Evolutionary conservation across 92 coral and sea anemone species (phyloP).

Genomic region (Bergia puertoricense): DNA sequence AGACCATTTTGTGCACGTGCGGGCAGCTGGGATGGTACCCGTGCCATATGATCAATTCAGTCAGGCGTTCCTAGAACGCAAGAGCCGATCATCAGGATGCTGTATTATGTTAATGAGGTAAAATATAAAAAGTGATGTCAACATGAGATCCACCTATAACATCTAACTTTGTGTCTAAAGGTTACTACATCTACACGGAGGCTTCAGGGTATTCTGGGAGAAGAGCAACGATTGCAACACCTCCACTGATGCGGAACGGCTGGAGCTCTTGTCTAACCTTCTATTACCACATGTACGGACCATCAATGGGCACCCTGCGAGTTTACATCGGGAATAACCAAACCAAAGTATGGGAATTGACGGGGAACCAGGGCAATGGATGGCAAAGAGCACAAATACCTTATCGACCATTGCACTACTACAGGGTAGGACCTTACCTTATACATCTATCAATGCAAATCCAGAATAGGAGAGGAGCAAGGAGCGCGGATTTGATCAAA

Average conservation of each 20-base stretch:
- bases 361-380: conserved; percentile 5
- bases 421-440: conserved; percentile 6
- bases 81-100: too few relatives aligned
- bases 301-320: conserved; percentile 20
- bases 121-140: too few relatives aligned
- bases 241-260: background rate
- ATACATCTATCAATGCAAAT: too few relatives aligned
- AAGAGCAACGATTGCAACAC: background rate
- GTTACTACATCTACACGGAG: conserved; percentile 27
- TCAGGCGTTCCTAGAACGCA: too few relatives aligned
- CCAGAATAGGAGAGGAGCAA: too few relatives aligned
- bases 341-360: conserved; percentile 24
- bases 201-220: background rate
- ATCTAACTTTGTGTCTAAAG: background rate
- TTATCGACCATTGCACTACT: background rate
- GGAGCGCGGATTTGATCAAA: too few relatives aligned
- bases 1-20: too few relatives aligned
- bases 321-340: conserved; percentile 1
- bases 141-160: background rate
- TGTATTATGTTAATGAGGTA: too few relatives aligned
- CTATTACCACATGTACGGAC: conserved; percentile 28
- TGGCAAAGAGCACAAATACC: conserved; percentile 35
- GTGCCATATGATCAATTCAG: too few relatives aligned
- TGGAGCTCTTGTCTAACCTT: conserved; percentile 15
- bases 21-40: too few relatives aligned